Evolutionary conservation across 1,140 invertebrate species (phyloP).

Genomic region (Formica selysi): DNA sequence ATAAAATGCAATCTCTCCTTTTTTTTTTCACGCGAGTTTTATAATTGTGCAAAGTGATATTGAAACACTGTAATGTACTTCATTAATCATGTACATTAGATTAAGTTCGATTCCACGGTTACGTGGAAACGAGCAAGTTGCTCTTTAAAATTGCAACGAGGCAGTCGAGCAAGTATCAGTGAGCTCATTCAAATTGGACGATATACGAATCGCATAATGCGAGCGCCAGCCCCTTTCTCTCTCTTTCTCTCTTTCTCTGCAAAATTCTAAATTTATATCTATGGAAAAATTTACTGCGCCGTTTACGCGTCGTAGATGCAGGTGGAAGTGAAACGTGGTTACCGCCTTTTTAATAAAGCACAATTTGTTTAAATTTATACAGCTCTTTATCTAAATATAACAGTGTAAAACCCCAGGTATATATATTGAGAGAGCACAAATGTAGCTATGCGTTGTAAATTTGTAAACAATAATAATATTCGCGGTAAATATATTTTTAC

Average conservation of each 20-base stretch:
- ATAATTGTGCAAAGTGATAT: too few relatives aligned
- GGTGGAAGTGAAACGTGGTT: conserved; percentile 22
- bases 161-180: conserved; percentile 42
- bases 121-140: neutral
- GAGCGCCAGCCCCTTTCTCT: neutral
- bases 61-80: neutral
- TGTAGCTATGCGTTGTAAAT: neutral
- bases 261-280: conserved; percentile 55
- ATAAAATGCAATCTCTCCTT: neutral
- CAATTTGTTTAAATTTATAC: conserved; percentile 32
- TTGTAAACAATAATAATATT: neutral
- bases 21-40: neutral
- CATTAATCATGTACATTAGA: conserved; percentile 38
- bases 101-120: neutral
- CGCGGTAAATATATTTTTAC: neutral
- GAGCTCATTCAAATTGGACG: conserved; percentile 53
- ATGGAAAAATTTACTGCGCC: conserved; percentile 47
- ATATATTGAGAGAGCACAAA: neutral
- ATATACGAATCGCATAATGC: conserved; percentile 32
- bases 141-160: conserved; percentile 47
- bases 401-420: neutral
- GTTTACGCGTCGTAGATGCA: conserved; percentile 46
- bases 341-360: conserved; percentile 51
- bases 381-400: conserved; percentile 24
- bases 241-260: conserved; percentile 11